A percentile compares a stretch with the other conserved stretches of the same genome.
phyloP scores from a whole-genome alignment of 1,140 invertebrate species.

The Drosophila kikkawai region DNA sequence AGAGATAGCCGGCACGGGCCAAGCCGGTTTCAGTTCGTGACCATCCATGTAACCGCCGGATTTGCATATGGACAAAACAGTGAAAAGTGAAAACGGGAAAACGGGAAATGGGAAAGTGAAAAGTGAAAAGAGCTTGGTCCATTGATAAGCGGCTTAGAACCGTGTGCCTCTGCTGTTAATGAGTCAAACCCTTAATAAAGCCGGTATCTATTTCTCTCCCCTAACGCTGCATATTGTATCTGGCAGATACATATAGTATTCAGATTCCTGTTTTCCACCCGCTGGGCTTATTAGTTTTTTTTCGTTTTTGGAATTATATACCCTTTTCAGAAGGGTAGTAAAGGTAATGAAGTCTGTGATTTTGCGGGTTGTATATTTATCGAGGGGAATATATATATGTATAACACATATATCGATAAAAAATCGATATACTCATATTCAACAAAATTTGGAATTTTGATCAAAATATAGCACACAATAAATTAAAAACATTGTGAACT shows the following conservation, averaged over 20 bases:
- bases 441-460: no score
- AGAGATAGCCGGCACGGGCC: constrained; percentile 9
- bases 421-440: no score
- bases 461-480: no score
- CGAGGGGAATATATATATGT: no score
- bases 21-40: constrained; percentile 17
- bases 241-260: background rate
- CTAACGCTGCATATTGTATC: constrained; percentile 16
- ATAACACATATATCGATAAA: no score
- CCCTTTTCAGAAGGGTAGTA: background rate
- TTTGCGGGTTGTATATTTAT: no score
- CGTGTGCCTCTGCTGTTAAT: constrained; percentile 14
- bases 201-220: constrained; percentile 1
- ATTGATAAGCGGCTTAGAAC: constrained; percentile 45
- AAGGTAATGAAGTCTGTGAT: no score
- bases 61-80: constrained; percentile 24
- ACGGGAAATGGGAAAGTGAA: constrained; percentile 9
- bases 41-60: constrained; percentile 22
- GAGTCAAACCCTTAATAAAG: constrained; percentile 12
- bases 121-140: constrained; percentile 18
- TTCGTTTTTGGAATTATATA: background rate
- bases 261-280: background rate
- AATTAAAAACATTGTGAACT: no score
- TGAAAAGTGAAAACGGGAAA: constrained; percentile 21
- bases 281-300: background rate